A percentile compares a stretch with the other conserved stretches of the same genome.
These are phyloP conservation scores for Synergus itoensis DNA, from an alignment of 2,888 invertebrate genomes.

Conservation along the genomic window DNA sequence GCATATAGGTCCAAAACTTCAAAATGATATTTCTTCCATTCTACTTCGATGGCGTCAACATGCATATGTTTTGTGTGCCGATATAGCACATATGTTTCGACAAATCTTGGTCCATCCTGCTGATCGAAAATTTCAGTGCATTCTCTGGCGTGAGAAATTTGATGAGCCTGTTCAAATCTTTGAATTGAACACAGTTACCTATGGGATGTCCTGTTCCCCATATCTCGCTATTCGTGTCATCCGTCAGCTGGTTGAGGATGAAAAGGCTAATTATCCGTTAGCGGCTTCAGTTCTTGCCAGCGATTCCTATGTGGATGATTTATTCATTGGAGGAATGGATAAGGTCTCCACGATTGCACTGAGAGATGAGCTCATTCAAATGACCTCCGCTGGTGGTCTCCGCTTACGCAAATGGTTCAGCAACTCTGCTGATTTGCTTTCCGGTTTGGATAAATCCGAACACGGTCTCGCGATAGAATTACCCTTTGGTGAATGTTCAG, in stretches of 20 bases:
- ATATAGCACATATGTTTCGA: constrained; percentile 43
- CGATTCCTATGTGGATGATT: constrained; percentile 45
- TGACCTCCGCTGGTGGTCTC: constrained; percentile 30
- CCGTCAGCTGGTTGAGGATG: constrained; percentile 37
- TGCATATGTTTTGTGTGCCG: constrained; percentile 25
- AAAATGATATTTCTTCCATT: constrained; percentile 16
- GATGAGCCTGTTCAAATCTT: not conserved
- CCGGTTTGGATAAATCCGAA: constrained; percentile 29
- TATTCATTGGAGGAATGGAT: constrained; percentile 39
- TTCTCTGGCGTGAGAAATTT: constrained; percentile 29
- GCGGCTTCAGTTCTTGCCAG: constrained; percentile 19
- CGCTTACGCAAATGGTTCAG: constrained; percentile 44
- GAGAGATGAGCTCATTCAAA: constrained; percentile 40
- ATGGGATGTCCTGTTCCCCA: no score
- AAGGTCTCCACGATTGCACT: not conserved
- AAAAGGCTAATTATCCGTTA: constrained; percentile 1
- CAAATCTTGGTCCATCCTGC: not conserved
- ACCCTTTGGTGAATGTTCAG: constrained; percentile 35
- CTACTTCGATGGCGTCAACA: not conserved
- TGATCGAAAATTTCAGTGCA: constrained; percentile 11
- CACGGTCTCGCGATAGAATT: constrained; percentile 38
- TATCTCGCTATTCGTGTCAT: constrained; percentile 38
- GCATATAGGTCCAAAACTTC: not conserved
- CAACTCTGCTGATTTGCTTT: constrained; percentile 28
- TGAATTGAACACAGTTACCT: no score